Evolutionary conservation across 2,797 vertebrate species (phyloP), one percentile per base, ranked within the genome.

Genomic region (Cynodonichthys magdalenae): DNA sequence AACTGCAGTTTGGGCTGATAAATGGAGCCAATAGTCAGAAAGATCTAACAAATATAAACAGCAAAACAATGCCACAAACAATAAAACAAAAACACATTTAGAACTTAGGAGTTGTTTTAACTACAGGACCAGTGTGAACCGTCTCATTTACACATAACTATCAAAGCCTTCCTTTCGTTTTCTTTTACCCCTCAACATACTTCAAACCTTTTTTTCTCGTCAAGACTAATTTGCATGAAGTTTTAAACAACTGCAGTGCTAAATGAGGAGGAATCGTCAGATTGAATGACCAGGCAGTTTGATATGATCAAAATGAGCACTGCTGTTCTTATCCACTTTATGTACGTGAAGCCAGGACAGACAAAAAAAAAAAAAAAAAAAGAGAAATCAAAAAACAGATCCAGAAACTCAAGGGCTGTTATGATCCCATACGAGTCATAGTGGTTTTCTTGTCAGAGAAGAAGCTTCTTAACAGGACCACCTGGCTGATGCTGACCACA

Each of bases 381-480:
- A 77, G 48, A 62, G 76, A 75, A 69, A 47, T 49, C n/a, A 79
- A 55, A 31, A 65, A 66, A 63, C 50, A 47, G 41, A 79, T 76
- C 44, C 53, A 20, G 57, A 50, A 39, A 50, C n/a, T 80, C 56
- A 68, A 64, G 72, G 60, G 52, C 47, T 55, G 91, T 96, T 98
- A 99, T 0, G 97, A 99, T 85, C 96, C 97, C 8, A 99, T 95
- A 0, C 97, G 95, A 4, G 97, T 98, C 67, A 95, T 95, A 20
- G 98, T 99, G 87, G 96, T 98, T 94, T 97, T 97, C 91, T 94
- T 98, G 93, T 99, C 97, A 0, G 96, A 98, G 91, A 99, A 99
- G 89, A 99, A 99, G 86, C 97, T 98, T 87, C 97, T 95, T 44
- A 99, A 94, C 65, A 99, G 94, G 53, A 99, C 95, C 6, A 99